phyloP scores from a whole-genome alignment of 92 coral and sea anemone species.

The Diadumene lineata region DNA sequence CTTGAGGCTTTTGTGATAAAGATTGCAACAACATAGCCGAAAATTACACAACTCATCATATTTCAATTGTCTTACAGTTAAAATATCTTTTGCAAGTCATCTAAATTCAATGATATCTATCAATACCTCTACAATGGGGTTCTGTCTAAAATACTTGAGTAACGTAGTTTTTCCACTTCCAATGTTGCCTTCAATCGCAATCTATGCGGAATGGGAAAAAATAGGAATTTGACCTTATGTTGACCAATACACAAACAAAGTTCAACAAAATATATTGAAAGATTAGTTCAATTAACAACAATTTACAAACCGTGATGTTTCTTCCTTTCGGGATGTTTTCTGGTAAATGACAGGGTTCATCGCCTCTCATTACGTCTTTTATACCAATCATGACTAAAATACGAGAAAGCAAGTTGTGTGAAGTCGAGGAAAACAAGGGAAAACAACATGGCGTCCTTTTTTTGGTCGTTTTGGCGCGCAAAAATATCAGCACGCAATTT shows the following conservation, averaged over 20 bases:
- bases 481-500: not conserved
- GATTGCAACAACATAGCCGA: too few species aligned
- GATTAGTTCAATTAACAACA: too few species aligned
- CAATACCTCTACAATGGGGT: conserved; percentile 84
- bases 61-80: too few species aligned
- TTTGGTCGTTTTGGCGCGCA: conserved; percentile 8
- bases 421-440: not conserved
- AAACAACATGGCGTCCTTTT: conserved; percentile 1
- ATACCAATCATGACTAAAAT: conserved; percentile 20
- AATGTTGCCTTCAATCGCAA: conserved; percentile 94
- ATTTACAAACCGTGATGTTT: conserved; percentile 24
- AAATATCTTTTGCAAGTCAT: too few species aligned
- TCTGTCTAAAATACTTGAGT: conserved; percentile 75
- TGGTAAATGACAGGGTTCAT: conserved; percentile 17
- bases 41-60: too few species aligned
- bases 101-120: not conserved
- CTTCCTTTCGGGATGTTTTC: conserved; percentile 4
- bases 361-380: conserved; percentile 24
- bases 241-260: not conserved
- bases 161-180: conserved; percentile 98
- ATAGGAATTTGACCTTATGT: too few species aligned
- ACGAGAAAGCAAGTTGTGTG: not conserved
- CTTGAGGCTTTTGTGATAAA: too few species aligned
- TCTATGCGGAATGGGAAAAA: conserved; percentile 27
- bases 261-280: not conserved